phyloP scores from a whole-genome alignment of 2,888 invertebrate genomes.

The Sericinus montela region DNA sequence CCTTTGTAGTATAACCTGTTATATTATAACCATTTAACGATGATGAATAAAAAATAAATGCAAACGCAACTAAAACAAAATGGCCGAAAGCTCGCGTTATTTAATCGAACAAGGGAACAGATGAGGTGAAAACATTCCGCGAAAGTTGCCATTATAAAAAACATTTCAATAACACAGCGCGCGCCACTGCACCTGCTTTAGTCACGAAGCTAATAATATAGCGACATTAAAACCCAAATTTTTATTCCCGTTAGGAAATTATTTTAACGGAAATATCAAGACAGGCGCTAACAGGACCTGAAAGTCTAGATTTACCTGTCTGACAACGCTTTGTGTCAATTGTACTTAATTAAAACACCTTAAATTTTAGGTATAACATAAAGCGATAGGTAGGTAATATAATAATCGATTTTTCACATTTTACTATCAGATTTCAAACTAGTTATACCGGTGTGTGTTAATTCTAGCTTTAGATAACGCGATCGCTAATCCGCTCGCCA shows the following conservation, averaged over 20 bases:
- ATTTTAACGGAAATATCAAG: slow-evolving; percentile 13
- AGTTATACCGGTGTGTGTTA: too few species aligned
- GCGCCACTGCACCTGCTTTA: slow-evolving; percentile 5
- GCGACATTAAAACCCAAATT: slow-evolving; percentile 19
- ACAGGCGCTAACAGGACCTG: slow-evolving; percentile 1
- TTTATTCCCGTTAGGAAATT: slow-evolving; percentile 17
- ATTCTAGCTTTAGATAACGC: too few species aligned
- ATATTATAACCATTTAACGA: too few species aligned
- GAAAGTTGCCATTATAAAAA: slow-evolving; percentile 16
- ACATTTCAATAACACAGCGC: slow-evolving; percentile 2
- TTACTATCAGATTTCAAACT: too few species aligned
- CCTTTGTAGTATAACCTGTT: too few species aligned
- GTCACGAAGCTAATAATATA: slow-evolving; percentile 8
- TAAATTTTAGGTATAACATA: too few species aligned
- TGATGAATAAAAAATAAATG: too few species aligned
- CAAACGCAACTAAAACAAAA: slow-evolving; percentile 1
- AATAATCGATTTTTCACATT: too few species aligned
- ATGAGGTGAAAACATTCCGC: slow-evolving; percentile 15
- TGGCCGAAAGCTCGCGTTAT: neutral
- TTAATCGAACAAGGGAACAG: slow-evolving; percentile 5
- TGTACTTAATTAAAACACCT: too few species aligned
- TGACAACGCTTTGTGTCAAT: neutral
- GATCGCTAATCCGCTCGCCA: too few species aligned
- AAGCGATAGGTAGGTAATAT: too few species aligned
- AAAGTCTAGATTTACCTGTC: neutral